Base-by-base conservation (phyloP, 1,140 invertebrate species). In the Macrocentrus cingulum region DNA sequence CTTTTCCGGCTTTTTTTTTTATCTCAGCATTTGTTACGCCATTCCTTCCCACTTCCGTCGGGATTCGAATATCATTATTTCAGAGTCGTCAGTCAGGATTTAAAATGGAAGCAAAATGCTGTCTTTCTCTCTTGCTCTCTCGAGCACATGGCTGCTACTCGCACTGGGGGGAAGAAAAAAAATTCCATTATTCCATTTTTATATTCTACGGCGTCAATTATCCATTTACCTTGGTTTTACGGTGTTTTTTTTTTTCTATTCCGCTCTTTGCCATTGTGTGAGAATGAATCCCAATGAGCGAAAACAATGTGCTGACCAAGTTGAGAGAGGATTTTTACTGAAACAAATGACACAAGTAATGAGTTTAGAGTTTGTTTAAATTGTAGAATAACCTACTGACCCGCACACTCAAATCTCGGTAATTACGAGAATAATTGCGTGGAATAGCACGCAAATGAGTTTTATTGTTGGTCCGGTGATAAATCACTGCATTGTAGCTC, bases 41-140 rank as follows among this genome's bases (percentile, higher is more conserved):
- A 34, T 51, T 51, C 32, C 16, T 51, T 51, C 49, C 49, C 49
- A 51, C 49, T 51, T 51, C 49, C 49, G 49, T 36, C 13, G 6
- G n/a, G 32, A 4, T 13, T 39, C 36, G 36, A 37, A 20, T 37
- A 51, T 11, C 32, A 51, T 51, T 36, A 51, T 51, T 51, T 37
- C 16, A 51, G 25, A 51, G 25, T 19, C 49, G 32, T 29, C 18
- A 6, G 32, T 29, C 18, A 7, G 25, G 16, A 20, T 51, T 51
- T 34, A 34, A 29, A 29, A 37, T 50, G 15, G 9, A 18, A 11
- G 25, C 32, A 9, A 15, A 15, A 20, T 11, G n/a, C n/a, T n/a
- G n/a, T 34, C 13, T 16, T 18, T 50, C 22, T 7, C 22, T 34
- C 19, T 50, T 50, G 6, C 9, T 13, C 16, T 5, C 2, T 3